A percentile compares a stretch with the other conserved stretches of the same genome.
phyloP scores from a whole-genome alignment of 2,888 invertebrate species.

The Archaeoteleia sp. region DNA sequence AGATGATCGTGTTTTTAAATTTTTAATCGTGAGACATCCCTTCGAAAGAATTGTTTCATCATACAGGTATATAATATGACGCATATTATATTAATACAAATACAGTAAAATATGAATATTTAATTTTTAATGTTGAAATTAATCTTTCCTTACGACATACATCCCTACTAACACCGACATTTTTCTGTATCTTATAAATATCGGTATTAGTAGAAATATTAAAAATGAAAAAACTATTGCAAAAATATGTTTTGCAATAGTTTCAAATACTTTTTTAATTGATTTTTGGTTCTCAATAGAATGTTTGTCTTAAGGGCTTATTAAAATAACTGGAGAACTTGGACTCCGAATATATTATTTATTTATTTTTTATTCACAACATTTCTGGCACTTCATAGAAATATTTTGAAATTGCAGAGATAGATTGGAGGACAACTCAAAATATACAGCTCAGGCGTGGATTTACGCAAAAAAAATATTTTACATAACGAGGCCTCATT shows the following conservation, averaged over 20 bases:
- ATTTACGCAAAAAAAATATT: conserved; percentile 70
- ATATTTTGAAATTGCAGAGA: conserved; percentile 59
- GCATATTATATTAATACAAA: no score
- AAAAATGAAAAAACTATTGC: no score
- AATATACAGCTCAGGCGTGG: conserved; percentile 71
- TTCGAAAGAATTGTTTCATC: conserved; percentile 73
- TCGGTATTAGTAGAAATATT: no score
- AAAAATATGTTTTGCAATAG: no score
- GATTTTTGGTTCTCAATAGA: no score
- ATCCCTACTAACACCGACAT: no score
- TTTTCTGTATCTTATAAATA: no score
- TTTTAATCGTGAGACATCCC: conserved; percentile 71
- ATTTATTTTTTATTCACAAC: neutral
- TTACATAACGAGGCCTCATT: conserved; percentile 66
- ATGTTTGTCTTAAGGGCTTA: no score
- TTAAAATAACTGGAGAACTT: no score
- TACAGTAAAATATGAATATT: neutral
- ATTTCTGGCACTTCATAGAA: neutral
- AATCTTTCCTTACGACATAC: no score
- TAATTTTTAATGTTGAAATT: neutral
- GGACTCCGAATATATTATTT: neutral
- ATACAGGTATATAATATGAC: conserved; percentile 66
- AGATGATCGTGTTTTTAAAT: conserved; percentile 63
- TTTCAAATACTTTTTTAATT: no score
- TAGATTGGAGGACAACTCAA: conserved; percentile 71